These are phyloP conservation scores for Sinocyclocheilus maitianheensis DNA, from an alignment of 2,113 vertebrate species.

Conservation along the genomic window DNA sequence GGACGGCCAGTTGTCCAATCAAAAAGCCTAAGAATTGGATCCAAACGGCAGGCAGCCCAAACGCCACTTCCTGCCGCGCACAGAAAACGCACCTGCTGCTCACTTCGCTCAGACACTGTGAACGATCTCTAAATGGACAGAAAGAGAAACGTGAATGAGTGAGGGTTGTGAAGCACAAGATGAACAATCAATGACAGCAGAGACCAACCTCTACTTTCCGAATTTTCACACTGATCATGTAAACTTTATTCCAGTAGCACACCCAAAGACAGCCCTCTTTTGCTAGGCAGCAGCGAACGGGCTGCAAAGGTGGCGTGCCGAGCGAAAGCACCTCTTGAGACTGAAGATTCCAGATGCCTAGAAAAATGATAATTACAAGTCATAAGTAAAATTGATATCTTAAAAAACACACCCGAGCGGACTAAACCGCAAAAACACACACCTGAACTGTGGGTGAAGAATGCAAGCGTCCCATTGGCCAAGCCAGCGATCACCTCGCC, in stretches of 20 bases:
- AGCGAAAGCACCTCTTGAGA: slow-evolving; percentile 66
- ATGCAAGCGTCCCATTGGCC: slow-evolving; percentile 74
- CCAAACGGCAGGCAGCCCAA: slow-evolving; percentile 77
- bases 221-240: slow-evolving; percentile 68
- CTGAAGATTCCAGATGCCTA: slow-evolving; percentile 76
- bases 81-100: slow-evolving; percentile 81
- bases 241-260: slow-evolving; percentile 79
- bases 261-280: slow-evolving; percentile 74
- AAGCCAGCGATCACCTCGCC: slow-evolving; percentile 75
- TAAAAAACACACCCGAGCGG: neutral
- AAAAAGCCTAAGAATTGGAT: slow-evolving; percentile 74
- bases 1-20: slow-evolving; percentile 77
- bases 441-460: slow-evolving; percentile 74
- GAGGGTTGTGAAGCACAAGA: neutral
- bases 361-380: neutral
- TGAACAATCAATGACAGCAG: neutral
- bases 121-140: slow-evolving; percentile 68
- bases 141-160: neutral
- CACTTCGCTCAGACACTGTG: slow-evolving; percentile 73
- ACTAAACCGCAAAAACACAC: slow-evolving; percentile 27
- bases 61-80: slow-evolving; percentile 76
- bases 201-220: slow-evolving; percentile 72
- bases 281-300: slow-evolving; percentile 76
- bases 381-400: neutral
- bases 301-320: slow-evolving; percentile 73